Base-by-base conservation (phyloP, 2,113 vertebrate species). In the Strix aluco region DNA sequence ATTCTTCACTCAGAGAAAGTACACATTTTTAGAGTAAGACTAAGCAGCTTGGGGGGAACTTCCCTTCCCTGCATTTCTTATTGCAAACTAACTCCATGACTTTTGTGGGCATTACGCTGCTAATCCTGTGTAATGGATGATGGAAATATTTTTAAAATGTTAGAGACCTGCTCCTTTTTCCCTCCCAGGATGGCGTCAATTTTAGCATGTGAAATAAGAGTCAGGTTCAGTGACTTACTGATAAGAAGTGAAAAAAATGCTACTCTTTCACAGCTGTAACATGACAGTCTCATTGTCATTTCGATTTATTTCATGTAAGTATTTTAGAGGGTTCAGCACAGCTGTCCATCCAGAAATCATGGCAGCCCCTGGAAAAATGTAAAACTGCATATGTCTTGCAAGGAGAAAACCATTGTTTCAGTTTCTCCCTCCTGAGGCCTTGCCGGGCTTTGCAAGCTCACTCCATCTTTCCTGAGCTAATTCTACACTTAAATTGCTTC, bases 131-230 rank as follows among this genome's bases (percentile, higher is more conserved):
- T n/a, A 69, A 54, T 65, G 62, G 59, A 46, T 70, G 77, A 54
- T 79, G 81, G 63, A 94, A 91, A 11, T 75, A n/a, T 38, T 81
- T 81, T 1, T 10, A 4, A 81, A 80, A 36, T 52, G 19, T 44
- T 67, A 0, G 83, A 69, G 49, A 27, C 42, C 26, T 92, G 36
- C 22, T 57, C 57, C 11, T 84, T 66, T 58, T 92, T 82, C 75
- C 42, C 49, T 70, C 13, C 40, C 82, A 58, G 62, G 54, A 42
- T 2, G 0, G 46, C 54, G 55, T 71, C 0, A 0, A 57, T 71
- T 32, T 5, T 67, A 67, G 52, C 0, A 0, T 59, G 77, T 81
- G 63, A 88, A 91, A 67, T n/a, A 36, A 62, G 62, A 70, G 34
- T 40, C 52, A 38, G 27, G 36, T 59, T 84, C 59, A 30, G 22